phyloP scores from a whole-genome alignment of 2,888 invertebrate species.

The Ophion ventricosus region DNA sequence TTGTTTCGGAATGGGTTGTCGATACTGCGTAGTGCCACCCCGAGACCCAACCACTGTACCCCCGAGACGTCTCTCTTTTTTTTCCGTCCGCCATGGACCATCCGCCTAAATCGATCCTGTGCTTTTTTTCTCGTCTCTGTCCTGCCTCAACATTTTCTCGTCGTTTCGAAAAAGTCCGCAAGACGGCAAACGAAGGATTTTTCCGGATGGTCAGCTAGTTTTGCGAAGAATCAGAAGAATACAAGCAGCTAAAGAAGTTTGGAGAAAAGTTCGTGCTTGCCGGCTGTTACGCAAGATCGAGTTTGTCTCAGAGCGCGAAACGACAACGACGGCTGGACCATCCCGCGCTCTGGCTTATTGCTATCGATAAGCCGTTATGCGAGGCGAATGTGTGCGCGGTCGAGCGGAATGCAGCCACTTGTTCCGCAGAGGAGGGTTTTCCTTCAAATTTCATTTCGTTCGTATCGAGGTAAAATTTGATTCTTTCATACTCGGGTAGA shows the following conservation, averaged over 20 bases:
- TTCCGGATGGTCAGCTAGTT: conserved; percentile 35
- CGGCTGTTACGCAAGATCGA: conserved; percentile 61
- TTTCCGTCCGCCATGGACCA: neutral
- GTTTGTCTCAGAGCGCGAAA: conserved; percentile 39
- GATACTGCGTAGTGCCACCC: too few relatives aligned
- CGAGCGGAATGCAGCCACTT: conserved; percentile 35
- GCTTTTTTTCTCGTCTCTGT: conserved; percentile 47
- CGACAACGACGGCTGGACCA: conserved; percentile 42
- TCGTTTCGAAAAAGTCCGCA: conserved; percentile 62
- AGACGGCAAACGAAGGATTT: conserved; percentile 55
- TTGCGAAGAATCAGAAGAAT: conserved; percentile 36
- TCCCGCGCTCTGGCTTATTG: conserved; percentile 72
- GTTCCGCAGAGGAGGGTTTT: conserved; percentile 11
- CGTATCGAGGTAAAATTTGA: neutral
- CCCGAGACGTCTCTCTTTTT: conserved; percentile 2
- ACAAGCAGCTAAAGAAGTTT: conserved; percentile 51
- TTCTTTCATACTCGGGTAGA: neutral
- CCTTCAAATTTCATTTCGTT: conserved; percentile 28
- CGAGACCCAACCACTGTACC: neutral
- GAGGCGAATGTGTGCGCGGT: conserved; percentile 55
- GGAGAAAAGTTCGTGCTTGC: conserved; percentile 53
- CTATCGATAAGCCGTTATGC: conserved; percentile 76
- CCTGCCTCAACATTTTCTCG: conserved; percentile 53
- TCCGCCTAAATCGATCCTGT: neutral
- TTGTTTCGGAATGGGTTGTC: neutral